Base-by-base conservation (phyloP, 2,888 invertebrate genomes). In the Aspidiotus rigidus region DNA sequence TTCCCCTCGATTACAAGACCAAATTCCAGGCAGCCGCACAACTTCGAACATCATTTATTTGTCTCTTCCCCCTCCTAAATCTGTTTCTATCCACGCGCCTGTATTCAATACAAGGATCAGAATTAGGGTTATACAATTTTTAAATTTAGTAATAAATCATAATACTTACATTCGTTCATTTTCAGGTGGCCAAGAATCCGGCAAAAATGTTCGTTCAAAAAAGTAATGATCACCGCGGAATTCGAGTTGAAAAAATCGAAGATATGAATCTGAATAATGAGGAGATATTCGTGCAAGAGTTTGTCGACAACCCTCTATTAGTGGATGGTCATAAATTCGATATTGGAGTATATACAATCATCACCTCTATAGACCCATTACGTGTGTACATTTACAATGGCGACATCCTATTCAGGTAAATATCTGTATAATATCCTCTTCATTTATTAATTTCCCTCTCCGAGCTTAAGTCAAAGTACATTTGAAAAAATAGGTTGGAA, bases 281-380 rank as follows among this genome's bases (percentile, higher is more conserved):
- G 44, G 88, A 86, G 67, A 88, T 87, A 64, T 98, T 98, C 78
- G 84, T 97, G 3, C 97, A 97, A 77, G 90, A 95, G 78, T 98
- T 88, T 78, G 82, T 98, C 28, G 86, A 88, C 73, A 88, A 86
- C 72, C 97, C 97, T 7, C 86, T 90, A 74, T 81, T 98, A 16
- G 88, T 98, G 5, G 93, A 93, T 77, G 93, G 93, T 1, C 86
- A 91, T 78, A 96, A 95, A 80, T 98, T 98, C 79, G 98, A 98
- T 79, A 90, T 98, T 77, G 97, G 98, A 9, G 86, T 98, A 70
- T 98, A 98, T 77, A 90, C 91, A 0, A 87, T 89, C 0, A 80
- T 98, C 17, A 96, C 95, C 0, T 96, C 94, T 0, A 82, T 97
- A 1, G 85, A 93, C 78, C 98, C 98, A 0, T 79, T 98, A 28